Base-by-base conservation (phyloP, 2,797 vertebrate genomes). In the Antrozous pallidus region DNA sequence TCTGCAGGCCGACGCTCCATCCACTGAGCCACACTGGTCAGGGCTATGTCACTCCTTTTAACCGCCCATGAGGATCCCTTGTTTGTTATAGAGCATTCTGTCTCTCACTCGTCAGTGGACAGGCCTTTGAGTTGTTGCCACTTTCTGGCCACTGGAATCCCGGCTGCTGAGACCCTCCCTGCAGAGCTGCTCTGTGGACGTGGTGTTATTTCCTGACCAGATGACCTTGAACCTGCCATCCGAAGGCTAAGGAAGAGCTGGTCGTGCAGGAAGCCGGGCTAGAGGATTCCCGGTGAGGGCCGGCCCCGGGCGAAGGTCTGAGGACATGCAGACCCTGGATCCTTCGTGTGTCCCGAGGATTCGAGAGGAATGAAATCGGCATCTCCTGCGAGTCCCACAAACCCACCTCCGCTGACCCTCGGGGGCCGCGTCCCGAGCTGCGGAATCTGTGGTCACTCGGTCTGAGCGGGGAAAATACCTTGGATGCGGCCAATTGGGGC, bases 321-420 rank as follows among this genome's bases (percentile, higher is more conserved):
- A 49, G 12, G 3, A 85, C 0, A 28, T 12, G 24, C 17, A 24
- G 20, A 33, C n/a, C 79, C 14, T 8, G 47, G 47, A 47, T 10
- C 47, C 79, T 56, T 71, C 38, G 17, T 18, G 42, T 38, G 12
- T 36, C 61, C 54, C 2, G 0, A 9, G 11, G 73, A 16, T 42
- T 74, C 51, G 18, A 45, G 0, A 80, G 67, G 45, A 70, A 26
- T 47, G n/a, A 28, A 77, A 26, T 45, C 24, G 56, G 22, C 47
- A n/a, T 77, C 70, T 42, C 2, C 28, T 0, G 12, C 0, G 6
- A 83, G 73, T 11, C 24, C 17, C 17, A 7, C 13, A 31, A 20
- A 67, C 38, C 38, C 65, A 22, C 10, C 40, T 58, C n/a, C 47
- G 20, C 86, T 22, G 24, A 33, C 45, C 31, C 40, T 8, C 2